Evolutionary conservation across 2,888 invertebrate species (phyloP), one percentile per base, ranked within the genome.

Genomic region (Epistrophella euchroma): DNA sequence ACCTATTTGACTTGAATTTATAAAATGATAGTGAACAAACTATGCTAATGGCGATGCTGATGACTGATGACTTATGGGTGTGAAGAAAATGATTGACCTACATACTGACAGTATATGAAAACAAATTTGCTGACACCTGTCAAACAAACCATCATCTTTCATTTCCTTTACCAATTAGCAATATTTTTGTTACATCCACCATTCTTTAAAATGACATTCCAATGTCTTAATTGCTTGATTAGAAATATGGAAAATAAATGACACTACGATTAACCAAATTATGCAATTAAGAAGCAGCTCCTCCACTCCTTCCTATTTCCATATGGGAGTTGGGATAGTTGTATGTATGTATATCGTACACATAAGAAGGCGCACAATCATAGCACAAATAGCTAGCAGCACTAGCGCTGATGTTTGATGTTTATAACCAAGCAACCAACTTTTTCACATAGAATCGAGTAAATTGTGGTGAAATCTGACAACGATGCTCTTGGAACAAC

Each of bases 201-300:
- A 35, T 32, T 50, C 35, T 40, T 19, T 15, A 35, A 66, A 62
- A 22, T 75, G 17, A 75, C 74, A 75, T 85, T 80, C 76, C 81
- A 73, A 81, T 43, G 71, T 66, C 77, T 86, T 86, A 82, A 86
- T 86, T 82, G 77, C 86, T 86, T 82, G 81, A 86, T 86, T 82
- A 86, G 64, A 86, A 86, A 71, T 86, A 86, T 86, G 81, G 77
- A 86, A 82, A 78, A 82, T 82, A 86, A 77, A 86, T 75, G 85
- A 86, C 86, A 86, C 81, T 81, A 80, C 76, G 72, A 80, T 80
- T 77, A 85, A 81, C 68, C 71, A 86, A 86, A 82, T 86, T 77
- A 86, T 86, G 78, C 86, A 86, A 86, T 86, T 82, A 82, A 86
- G 86, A 78, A 82, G 47, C 56, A 35, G 22, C 60, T 37, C 37